Conservation (phyloP, 1,140 invertebrate species). For the Leptinotarsa texana region DNA sequence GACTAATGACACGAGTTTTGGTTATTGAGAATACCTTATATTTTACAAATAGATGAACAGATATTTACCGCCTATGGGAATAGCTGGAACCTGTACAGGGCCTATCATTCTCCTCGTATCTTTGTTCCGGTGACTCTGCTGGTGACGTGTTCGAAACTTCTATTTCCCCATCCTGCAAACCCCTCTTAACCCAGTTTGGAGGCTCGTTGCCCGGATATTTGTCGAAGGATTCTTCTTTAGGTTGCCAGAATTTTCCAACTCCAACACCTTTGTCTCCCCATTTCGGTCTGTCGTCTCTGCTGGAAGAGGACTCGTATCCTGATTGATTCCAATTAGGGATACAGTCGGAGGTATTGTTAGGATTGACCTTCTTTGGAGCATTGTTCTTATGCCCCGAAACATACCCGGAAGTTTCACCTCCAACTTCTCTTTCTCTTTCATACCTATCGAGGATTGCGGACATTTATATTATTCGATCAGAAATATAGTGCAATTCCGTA, state of each 20-base stretch:
- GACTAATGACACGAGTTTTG: no score
- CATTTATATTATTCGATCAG: no score
- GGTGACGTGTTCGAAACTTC: constrained; percentile 51
- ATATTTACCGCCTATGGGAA: constrained; percentile 44
- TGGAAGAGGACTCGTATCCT: constrained; percentile 53
- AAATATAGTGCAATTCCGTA: no score
- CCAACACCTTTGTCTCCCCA: constrained; percentile 70
- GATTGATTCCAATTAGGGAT: constrained; percentile 28
- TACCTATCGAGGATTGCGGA: neutral
- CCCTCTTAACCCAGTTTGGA: constrained; percentile 68
- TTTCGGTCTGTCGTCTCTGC: constrained; percentile 66
- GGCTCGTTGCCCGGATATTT: constrained; percentile 51
- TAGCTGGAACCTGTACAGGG: constrained; percentile 47
- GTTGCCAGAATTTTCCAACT: constrained; percentile 69
- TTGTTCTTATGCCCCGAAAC: no score
- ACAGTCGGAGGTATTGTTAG: constrained; percentile 54
- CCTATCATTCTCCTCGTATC: constrained; percentile 44
- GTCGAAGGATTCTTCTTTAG: constrained; percentile 54
- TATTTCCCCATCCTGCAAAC: constrained; percentile 57
- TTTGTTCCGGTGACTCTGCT: constrained; percentile 53
- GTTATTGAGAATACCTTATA: no score
- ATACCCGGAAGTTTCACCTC: constrained; percentile 72
- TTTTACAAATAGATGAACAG: neutral
- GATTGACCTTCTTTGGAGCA: no score
- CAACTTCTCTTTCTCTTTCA: constrained; percentile 56